Base-by-base conservation (phyloP, 2,888 invertebrate genomes). In the Dimorphilus gyrociliatus region DNA sequence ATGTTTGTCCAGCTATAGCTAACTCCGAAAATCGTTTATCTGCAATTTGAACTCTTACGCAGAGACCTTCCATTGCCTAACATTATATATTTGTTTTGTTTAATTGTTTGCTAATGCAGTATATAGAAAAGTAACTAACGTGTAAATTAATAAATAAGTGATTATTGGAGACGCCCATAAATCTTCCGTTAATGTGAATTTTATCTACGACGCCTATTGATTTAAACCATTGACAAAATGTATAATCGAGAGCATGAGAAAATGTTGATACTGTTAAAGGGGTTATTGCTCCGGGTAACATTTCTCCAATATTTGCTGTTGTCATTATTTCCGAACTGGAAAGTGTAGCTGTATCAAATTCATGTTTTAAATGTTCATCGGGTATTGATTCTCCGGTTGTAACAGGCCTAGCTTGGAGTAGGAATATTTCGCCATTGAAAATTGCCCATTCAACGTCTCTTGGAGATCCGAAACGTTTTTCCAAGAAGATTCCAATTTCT, bases 401-500 rank as follows among this genome's bases (percentile, higher is more conserved):
- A 30, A 82, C 73, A 1, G 80, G 78, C 4, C 81, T 70, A 2
- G 77, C 75, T 72, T 82, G 78, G 10, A 64, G 48, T 16, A 64
- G 34, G 33, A 49, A 60, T 5, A 62, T 42, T 13, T 41, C 28
- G 45, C 73, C 74, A 49, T 71, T 63, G 35, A 55, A 59, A 24
- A 78, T 57, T 7, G 79, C 80, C 77, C 81, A 84, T 60, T 84
- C 82, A 32, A 84, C 72, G 50, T 82, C 81, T 40, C 78, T 67
- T 0, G 75, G 71, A 2, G 70, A 68, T 1, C 75, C 76, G 65
- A 76, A 80, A 13, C 70, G 51, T 24, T 67, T 58, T 52, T 82
- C 80, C 37, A 81, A 64, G n/a, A n/a, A n/a, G n/a, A n/a, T n/a
- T 14, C 15, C 15, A 14, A 25, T 14, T 25, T 16, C 15, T 7